Percentiles rank a stretch among this genome's conserved stretches.
Conservation (phyloP, 1,140 invertebrate genomes). For the Cepaea nemoralis region DNA sequence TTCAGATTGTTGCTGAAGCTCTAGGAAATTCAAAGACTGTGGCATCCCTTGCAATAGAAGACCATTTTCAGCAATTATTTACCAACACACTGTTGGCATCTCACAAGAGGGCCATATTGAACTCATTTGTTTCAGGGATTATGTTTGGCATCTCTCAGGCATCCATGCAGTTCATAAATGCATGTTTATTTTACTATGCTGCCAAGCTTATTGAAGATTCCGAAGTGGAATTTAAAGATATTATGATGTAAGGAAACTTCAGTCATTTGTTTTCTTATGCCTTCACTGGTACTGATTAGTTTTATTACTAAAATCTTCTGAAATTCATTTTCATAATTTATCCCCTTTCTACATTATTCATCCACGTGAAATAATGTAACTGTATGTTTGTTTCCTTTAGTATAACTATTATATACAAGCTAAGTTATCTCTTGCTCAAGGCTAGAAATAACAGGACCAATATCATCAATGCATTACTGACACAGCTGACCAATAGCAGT, state of each 20-base stretch:
- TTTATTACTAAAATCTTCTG: no score
- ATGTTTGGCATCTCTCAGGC: not conserved
- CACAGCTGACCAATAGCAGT: no score
- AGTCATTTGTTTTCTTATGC: not conserved
- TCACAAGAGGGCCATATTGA: not conserved
- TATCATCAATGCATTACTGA: no score
- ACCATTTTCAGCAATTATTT: not conserved
- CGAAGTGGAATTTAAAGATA: not conserved
- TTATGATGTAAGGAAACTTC: not conserved
- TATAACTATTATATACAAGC: no score
- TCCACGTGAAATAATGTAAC: no score
- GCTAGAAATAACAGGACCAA: no score
- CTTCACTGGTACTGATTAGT: no score
- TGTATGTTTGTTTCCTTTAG: no score
- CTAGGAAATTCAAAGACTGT: not conserved
- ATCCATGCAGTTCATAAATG: not conserved
- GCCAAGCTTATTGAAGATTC: not conserved
- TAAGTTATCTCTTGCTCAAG: no score
- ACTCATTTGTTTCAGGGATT: not conserved
- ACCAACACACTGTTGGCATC: not conserved
- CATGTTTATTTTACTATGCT: not conserved
- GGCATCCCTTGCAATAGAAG: not conserved
- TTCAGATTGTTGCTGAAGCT: not conserved
- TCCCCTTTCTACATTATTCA: no score
- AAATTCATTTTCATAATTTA: no score